Percentiles rank a stretch among this genome's conserved stretches.
Conservation (phyloP, 2,888 invertebrate genomes). For the Mesoligia furuncula region DNA sequence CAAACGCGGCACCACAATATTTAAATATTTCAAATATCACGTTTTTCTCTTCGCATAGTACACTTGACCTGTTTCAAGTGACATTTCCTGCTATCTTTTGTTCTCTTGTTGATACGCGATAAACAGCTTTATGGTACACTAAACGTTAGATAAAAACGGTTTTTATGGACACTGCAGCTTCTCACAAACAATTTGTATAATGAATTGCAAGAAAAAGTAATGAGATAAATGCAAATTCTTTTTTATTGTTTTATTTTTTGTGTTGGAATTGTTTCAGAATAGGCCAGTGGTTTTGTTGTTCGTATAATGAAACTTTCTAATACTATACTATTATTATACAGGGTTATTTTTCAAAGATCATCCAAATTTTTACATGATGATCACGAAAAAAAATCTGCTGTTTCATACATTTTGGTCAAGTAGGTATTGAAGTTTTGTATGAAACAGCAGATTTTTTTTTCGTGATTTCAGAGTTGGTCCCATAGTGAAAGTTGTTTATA, state of each 20-base stretch:
- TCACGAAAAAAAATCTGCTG: too few species aligned
- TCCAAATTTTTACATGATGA: too few species aligned
- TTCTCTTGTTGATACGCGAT: slow-evolving; percentile 55
- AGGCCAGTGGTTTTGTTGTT: background rate
- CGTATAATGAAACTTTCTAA: background rate
- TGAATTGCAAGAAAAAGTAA: slow-evolving; percentile 47
- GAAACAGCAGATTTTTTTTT: too few species aligned
- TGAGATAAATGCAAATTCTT: slow-evolving; percentile 47
- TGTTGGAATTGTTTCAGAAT: background rate
- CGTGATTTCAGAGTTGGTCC: too few species aligned
- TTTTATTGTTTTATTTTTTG: slow-evolving; percentile 26
- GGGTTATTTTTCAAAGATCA: too few species aligned
- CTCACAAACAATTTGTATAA: slow-evolving; percentile 53
- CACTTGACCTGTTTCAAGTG: slow-evolving; percentile 53
- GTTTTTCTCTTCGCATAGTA: slow-evolving; percentile 47
- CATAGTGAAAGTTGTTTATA: too few species aligned
- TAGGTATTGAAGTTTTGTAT: too few species aligned
- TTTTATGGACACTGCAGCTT: slow-evolving; percentile 54
- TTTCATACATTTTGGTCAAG: too few species aligned
- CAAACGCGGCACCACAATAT: slow-evolving; percentile 52
- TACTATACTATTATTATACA: too few species aligned
- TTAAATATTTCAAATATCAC: slow-evolving; percentile 63
- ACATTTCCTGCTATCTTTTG: slow-evolving; percentile 50
- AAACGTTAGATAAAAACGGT: slow-evolving; percentile 52
- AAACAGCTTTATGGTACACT: slow-evolving; percentile 48